Conservation (phyloP, 1,140 invertebrate species). For the Thaumatotibia leucotreta region DNA sequence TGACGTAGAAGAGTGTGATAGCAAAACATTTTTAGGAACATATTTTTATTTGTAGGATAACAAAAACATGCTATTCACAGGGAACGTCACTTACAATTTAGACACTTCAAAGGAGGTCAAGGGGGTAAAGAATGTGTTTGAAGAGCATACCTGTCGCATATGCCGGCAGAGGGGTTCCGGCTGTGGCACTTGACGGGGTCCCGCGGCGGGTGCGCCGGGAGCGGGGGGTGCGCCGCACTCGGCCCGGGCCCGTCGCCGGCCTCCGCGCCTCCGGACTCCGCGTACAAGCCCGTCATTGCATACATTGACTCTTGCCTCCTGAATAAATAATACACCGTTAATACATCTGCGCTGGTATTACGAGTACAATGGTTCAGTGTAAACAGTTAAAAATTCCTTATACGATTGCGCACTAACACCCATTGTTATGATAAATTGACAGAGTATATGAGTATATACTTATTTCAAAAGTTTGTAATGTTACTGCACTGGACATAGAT, state of each 20-base stretch:
- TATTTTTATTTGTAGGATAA: too few species aligned
- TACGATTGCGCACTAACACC: too few species aligned
- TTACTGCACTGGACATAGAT: too few species aligned
- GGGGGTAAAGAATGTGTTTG: background rate
- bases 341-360: background rate
- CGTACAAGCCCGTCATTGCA: conserved; percentile 90
- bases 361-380: too few species aligned
- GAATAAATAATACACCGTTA: conserved; percentile 16
- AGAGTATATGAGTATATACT: too few species aligned
- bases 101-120: background rate
- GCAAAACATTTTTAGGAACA: too few species aligned
- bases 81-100: too few species aligned
- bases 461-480: too few species aligned
- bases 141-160: conserved; percentile 80
- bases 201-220: conserved; percentile 52
- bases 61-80: too few species aligned
- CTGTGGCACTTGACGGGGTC: conserved; percentile 84
- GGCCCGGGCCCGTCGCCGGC: conserved; percentile 63
- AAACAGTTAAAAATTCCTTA: too few species aligned
- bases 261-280: conserved; percentile 80
- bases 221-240: conserved; percentile 54
- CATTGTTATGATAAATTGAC: too few species aligned
- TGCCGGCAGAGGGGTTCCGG: conserved; percentile 83
- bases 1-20: too few species aligned
- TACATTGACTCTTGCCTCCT: conserved; percentile 91